A percentile compares a stretch with the other conserved stretches of the same genome.
These are phyloP conservation scores for Peromyscus californicus DNA, from an alignment of 2,113 vertebrate species.

Conservation along the genomic window DNA sequence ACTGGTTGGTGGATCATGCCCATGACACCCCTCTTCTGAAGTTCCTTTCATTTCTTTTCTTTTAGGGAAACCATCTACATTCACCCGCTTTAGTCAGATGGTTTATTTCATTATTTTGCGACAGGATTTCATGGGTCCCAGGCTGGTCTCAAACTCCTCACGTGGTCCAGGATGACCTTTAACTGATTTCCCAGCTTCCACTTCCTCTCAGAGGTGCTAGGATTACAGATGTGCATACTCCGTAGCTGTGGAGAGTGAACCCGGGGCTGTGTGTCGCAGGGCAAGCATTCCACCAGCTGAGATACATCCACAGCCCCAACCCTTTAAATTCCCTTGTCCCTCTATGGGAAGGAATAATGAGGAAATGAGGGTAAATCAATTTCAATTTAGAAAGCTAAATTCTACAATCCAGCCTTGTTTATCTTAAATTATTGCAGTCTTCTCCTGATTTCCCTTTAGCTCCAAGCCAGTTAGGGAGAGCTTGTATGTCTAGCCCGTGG, in stretches of 20 bases:
- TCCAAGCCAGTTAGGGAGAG: not conserved
- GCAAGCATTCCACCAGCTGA: not conserved
- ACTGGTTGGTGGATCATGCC: too few relatives aligned
- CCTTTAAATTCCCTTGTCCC: conserved; percentile 25
- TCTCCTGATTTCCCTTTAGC: not conserved
- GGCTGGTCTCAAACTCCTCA: not conserved
- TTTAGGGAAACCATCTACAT: not conserved
- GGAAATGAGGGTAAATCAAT: not conserved
- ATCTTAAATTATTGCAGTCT: not conserved
- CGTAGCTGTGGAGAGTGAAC: not conserved
- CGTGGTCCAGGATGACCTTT: not conserved
- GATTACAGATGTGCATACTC: not conserved
- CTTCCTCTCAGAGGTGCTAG: not conserved
- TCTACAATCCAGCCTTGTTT: not conserved
- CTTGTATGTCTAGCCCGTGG: not conserved
- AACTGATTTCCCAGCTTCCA: not conserved
- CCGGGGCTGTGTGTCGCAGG: not conserved
- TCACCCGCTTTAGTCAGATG: not conserved
- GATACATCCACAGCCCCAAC: not conserved
- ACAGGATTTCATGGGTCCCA: too few relatives aligned
- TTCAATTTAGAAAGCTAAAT: not conserved
- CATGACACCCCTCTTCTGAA: not conserved
- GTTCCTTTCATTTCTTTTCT: not conserved
- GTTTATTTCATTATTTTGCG: not conserved
- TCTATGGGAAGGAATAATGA: not conserved